Evolutionary conservation across 2,888 invertebrate species (phyloP).

Genomic region (Drosophila hawaiiensis): DNA sequence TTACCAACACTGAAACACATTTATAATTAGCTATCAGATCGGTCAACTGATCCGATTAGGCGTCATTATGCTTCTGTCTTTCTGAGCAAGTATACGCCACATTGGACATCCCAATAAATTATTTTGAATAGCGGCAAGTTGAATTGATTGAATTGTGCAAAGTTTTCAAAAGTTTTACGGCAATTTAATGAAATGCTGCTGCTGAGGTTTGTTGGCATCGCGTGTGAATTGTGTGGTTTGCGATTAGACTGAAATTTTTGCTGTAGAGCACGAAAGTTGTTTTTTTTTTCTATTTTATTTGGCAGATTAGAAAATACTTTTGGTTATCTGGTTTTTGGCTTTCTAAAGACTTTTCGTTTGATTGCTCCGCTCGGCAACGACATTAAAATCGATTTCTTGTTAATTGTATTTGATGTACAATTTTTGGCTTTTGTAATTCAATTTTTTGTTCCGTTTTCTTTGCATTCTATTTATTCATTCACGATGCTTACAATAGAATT

Average conservation of each 20-base stretch:
- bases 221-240: conserved; percentile 47
- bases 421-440: conserved; percentile 38
- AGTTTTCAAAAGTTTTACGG: conserved; percentile 76
- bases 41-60: not conserved
- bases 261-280: conserved; percentile 37
- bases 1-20: not conserved
- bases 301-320: conserved; percentile 61
- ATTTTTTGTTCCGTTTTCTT: conserved; percentile 18
- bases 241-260: conserved; percentile 51
- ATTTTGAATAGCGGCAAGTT: conserved; percentile 26
- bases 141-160: conserved; percentile 79
- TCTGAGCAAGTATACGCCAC: conserved; percentile 58
- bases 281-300: conserved; percentile 17
- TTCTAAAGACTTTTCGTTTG: conserved; percentile 52
- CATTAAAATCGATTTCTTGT: conserved; percentile 72
- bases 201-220: conserved; percentile 59
- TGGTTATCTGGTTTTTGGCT: conserved; percentile 21
- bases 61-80: conserved; percentile 10
- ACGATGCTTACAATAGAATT: conserved; percentile 29
- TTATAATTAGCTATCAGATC: not conserved
- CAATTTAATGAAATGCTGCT: conserved; percentile 70
- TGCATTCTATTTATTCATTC: conserved; percentile 23
- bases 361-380: conserved; percentile 48
- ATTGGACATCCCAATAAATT: conserved; percentile 19
- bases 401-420: conserved; percentile 63